Evolutionary conservation across 2,113 vertebrate genomes (phyloP), one percentile per base, ranked within the genome.

Genomic region (Willisornis vidua): DNA sequence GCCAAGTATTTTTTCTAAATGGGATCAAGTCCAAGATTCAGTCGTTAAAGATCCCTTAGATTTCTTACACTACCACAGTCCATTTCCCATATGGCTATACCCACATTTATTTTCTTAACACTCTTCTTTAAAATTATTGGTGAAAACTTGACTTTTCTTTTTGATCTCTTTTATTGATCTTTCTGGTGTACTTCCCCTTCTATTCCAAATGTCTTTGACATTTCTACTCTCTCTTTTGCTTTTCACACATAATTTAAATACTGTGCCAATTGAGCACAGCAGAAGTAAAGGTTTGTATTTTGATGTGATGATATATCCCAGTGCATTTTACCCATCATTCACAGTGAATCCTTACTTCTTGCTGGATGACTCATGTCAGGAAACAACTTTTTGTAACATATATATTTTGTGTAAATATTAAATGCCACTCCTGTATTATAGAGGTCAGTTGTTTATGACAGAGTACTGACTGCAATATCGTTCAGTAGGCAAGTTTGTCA

Each of bases 21-120:
- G 45, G 83, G 73, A 87, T 95, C 93, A 89, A 75, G 46, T 61
- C 62, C 71, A 68, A 82, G 54, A 68, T 57, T 85, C 67, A 76
- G 67, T 49, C 75, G 72, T 89, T 57, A 79, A 89, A 76, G 62
- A 31, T 79, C 51, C n/a, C 51, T 41, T 54, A 12, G 29, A 9
- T 76, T 78, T 11, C 19, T 81, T 90, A 68, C 85, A 72, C 26
- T 75, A 78, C 28, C 65, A 54, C 39, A 66, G 54, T 58, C 74
- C 54, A 49, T 92, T 73, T 91, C n/a, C 51, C 8, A 0, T 65
- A 35, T 68, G 41, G 57, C 70, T 76, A 25, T 62, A 46, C 19
- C 12, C 35, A 43, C 48, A 25, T 78, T 80, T 95, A 93, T 90
- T 96, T 96, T 89, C 70, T 85, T 83, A 80, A 75, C n/a, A 39